Percentiles rank a stretch among this genome's conserved stretches.
phyloP scores from a whole-genome alignment of 2,888 invertebrate species.

The Acrobasis repandana region DNA sequence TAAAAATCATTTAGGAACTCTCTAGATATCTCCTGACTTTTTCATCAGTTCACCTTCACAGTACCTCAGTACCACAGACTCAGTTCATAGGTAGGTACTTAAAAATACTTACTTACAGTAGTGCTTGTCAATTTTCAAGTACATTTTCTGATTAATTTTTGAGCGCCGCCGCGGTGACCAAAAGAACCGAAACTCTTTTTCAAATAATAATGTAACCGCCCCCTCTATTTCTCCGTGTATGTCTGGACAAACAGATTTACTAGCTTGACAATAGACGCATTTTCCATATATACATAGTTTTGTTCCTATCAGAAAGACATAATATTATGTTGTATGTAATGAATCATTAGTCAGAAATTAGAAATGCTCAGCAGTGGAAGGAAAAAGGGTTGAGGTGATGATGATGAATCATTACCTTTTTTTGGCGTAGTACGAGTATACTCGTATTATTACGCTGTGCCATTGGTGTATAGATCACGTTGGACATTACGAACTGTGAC shows the following conservation, averaged over 20 bases:
- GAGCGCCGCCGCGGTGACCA: conserved; percentile 96
- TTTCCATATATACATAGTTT: conserved; percentile 93
- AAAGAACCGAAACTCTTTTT: conserved; percentile 85
- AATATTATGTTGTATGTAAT: not conserved
- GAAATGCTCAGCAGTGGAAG: not conserved
- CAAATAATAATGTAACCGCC: conserved; percentile 91
- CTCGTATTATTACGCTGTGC: no score
- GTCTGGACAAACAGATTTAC: conserved; percentile 92
- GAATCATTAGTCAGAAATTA: no score
- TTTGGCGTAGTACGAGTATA: no score
- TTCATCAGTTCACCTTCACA: not conserved
- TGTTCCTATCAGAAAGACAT: conserved; percentile 55
- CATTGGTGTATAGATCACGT: no score
- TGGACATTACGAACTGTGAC: no score
- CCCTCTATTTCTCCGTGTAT: conserved; percentile 90
- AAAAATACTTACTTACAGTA: conserved; percentile 89
- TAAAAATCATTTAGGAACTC: no score
- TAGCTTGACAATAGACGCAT: conserved; percentile 93
- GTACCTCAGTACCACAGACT: no score
- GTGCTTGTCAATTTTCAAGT: conserved; percentile 91
- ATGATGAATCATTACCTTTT: no score
- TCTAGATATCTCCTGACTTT: not conserved
- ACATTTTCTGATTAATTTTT: conserved; percentile 87
- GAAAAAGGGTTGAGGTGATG: no score
- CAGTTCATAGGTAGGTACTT: not conserved